Percentiles rank a stretch among this genome's conserved stretches.
phyloP scores from a whole-genome alignment of 2,888 invertebrate species.

The Hypena proboscidalis region DNA sequence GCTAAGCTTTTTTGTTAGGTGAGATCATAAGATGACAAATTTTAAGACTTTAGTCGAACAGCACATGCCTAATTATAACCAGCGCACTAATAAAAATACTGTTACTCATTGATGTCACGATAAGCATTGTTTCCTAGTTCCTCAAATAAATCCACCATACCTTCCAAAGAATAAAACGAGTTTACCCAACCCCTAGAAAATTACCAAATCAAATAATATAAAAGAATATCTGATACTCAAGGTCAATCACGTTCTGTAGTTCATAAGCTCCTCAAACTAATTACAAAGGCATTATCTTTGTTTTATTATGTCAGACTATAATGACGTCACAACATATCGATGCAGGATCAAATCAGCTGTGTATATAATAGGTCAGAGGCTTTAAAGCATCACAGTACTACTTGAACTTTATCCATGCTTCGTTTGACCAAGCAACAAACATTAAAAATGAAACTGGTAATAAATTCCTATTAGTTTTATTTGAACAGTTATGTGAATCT shows the following conservation, averaged over 20 bases:
- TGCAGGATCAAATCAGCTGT: conserved; percentile 63
- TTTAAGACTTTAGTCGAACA: no score
- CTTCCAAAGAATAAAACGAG: no score
- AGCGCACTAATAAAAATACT: no score
- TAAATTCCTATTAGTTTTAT: no score
- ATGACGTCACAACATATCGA: conserved; percentile 69
- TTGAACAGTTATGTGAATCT: conserved; percentile 9
- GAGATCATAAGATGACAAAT: no score
- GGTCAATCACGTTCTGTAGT: conserved; percentile 61
- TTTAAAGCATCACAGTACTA: conserved; percentile 56
- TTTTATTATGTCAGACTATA: conserved; percentile 55
- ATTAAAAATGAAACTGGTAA: conserved; percentile 83
- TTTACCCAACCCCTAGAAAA: conserved; percentile 41
- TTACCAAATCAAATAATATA: conserved; percentile 67
- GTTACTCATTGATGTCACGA: no score
- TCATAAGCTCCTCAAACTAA: conserved; percentile 59
- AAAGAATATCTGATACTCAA: conserved; percentile 61
- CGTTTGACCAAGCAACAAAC: conserved; percentile 29
- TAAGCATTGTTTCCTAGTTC: no score
- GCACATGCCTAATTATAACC: no score
- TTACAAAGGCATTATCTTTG: conserved; percentile 63
- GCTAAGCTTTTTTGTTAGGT: no score
- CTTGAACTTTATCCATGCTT: conserved; percentile 50
- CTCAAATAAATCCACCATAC: no score
- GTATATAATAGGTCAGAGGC: conserved; percentile 74